Evolutionary conservation across 2,113 vertebrate genomes (phyloP), one percentile per base, ranked within the genome.

Genomic region (Melanostigma gelatinosum): DNA sequence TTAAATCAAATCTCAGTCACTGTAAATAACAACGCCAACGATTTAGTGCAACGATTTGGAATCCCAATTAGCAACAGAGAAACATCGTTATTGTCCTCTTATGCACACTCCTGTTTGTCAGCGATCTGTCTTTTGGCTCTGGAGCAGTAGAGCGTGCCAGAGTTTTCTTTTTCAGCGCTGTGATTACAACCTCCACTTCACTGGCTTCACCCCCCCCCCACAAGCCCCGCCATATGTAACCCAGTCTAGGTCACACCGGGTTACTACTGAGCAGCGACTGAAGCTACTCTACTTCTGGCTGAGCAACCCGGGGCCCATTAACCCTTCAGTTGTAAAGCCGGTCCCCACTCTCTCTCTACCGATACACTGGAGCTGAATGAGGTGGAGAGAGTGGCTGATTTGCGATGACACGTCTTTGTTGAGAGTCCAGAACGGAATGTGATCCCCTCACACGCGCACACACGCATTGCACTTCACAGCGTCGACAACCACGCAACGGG

Each of bases 221-320:
- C 50, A 62, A 0, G 38, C 27, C 55, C 16, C 55, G 0, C 54
- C 68, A 57, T 72, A 69, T 64, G 44, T 29, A 61, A 79, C 42
- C 55, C 46, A 40, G 29, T 32, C 67, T 64, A 81, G 85, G 86
- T 87, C 65, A 16, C 7, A 13, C 24, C 7, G 65, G 72, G 88
- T 61, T 34, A 72, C 50, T 36, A 20, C 65, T 50, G 77, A 77
- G 80, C 75, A 66, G 58, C 38, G 8, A 68, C 73, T 75, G 44
- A 78, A 58, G 52, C 75, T 75, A 63, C 85, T 83, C 75, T 63
- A 76, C 32, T 62, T 69, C 71, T 44, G 72, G 73, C 75, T 24
- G 36, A 27, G 1, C 6, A 60, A 90, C 88, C 87, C n/a, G 11
- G 44, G 44, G 24, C 27, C 73, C 82, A 80, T 93, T 90, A 89